Conservation (phyloP, 2,113 vertebrate species). For the Elephantulus edwardii region DNA sequence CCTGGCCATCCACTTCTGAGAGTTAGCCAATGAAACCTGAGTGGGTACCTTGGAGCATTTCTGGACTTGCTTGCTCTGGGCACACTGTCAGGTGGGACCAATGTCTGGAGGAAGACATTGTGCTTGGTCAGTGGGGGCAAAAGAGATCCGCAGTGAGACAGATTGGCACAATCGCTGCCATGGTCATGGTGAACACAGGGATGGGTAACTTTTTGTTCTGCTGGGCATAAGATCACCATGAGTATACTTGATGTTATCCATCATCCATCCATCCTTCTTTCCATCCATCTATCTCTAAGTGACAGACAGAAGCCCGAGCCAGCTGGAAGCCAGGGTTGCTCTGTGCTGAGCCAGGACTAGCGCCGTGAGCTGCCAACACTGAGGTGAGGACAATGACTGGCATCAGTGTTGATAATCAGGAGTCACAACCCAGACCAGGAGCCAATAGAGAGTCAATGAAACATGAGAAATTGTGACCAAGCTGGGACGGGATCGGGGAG, state of each 20-base stretch:
- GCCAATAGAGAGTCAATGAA: too few relatives aligned
- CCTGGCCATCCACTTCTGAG: too few relatives aligned
- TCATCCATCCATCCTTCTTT: too few relatives aligned
- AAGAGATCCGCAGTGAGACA: not conserved
- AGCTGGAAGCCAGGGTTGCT: not conserved
- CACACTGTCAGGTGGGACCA: too few relatives aligned
- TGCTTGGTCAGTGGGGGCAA: not conserved
- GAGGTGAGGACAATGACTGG: not conserved
- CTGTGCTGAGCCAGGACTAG: not conserved
- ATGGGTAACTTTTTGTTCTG: not conserved
- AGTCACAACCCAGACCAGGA: too few relatives aligned
- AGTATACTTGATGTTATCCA: not conserved
- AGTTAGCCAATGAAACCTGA: too few relatives aligned
- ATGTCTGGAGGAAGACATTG: too few relatives aligned
- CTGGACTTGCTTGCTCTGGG: too few relatives aligned
- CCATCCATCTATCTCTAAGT: not conserved
- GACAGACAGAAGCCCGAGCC: rapidly evolving
- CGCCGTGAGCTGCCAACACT: not conserved
- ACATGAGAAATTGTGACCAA: not conserved
- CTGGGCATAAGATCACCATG: not conserved
- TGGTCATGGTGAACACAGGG: not conserved
- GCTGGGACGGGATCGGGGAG: not conserved
- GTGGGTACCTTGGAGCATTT: too few relatives aligned
- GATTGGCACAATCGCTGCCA: not conserved
- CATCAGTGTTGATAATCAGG: not conserved